A percentile compares a stretch with the other conserved stretches of the same genome.
phyloP scores from a whole-genome alignment of 1,140 invertebrate genomes.

The Yoshiicerus persimilis region DNA sequence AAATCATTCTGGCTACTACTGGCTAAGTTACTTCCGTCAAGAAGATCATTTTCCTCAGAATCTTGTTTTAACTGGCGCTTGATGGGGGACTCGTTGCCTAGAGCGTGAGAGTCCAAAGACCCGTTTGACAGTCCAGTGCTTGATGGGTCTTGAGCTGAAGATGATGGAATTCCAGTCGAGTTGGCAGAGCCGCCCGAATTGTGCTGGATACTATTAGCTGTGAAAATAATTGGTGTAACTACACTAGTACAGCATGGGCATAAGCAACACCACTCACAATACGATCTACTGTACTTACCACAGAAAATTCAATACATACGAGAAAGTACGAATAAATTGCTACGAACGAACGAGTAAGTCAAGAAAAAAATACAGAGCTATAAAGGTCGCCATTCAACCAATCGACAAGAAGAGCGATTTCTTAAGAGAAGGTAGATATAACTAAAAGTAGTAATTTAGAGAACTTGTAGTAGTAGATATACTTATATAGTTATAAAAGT shows the following conservation, averaged over 20 bases:
- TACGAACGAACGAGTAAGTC: background rate
- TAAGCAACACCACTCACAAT: constrained; percentile 41
- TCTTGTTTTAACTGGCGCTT: constrained; percentile 34
- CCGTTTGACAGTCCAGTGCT: constrained; percentile 38
- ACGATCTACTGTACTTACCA: constrained; percentile 19
- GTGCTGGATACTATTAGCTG: constrained; percentile 49
- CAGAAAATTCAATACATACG: constrained; percentile 19
- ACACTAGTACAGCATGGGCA: constrained; percentile 41
- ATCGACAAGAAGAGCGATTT: constrained; percentile 7
- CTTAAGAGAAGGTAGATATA: background rate
- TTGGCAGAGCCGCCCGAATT: constrained; percentile 28
- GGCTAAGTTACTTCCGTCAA: constrained; percentile 20
- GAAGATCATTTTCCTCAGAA: constrained; percentile 10
- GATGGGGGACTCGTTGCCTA: constrained; percentile 22
- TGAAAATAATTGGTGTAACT: constrained; percentile 50
- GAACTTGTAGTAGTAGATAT: background rate
- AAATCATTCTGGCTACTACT: constrained; percentile 42
- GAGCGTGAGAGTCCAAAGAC: constrained; percentile 37
- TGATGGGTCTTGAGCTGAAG: constrained; percentile 27
- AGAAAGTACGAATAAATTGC: background rate
- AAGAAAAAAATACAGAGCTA: constrained; percentile 6
- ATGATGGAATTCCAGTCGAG: background rate
- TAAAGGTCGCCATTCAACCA: constrained; percentile 6
- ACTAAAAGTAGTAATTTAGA: background rate
- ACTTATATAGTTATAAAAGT: background rate